These are phyloP conservation scores for Calliphora vicina DNA, from an alignment of 1,140 invertebrate genomes.

Conservation along the genomic window DNA sequence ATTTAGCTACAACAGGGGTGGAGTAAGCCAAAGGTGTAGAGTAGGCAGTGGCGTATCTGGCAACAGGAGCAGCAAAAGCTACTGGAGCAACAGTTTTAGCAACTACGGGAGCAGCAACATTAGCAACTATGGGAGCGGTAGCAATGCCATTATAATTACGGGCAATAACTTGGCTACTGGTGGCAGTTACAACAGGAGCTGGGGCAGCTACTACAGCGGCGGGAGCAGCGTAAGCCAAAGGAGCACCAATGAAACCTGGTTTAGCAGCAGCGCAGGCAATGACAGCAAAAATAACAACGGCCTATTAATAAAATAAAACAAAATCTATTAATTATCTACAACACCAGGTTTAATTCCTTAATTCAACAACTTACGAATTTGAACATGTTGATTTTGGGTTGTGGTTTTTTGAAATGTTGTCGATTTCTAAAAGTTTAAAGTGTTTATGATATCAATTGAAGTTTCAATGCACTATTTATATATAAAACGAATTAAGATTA, in stretches of 20 bases:
- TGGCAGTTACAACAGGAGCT: slow-evolving; percentile 62
- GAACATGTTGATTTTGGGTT: too few relatives aligned
- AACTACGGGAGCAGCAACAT: background rate
- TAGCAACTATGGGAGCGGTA: background rate
- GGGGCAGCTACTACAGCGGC: slow-evolving; percentile 45
- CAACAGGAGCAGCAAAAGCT: slow-evolving; percentile 2
- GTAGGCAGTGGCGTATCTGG: background rate
- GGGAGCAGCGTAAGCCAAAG: slow-evolving; percentile 27
- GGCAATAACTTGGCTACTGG: slow-evolving; percentile 64
- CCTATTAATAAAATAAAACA: background rate
- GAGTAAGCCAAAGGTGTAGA: background rate
- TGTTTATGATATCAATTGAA: too few relatives aligned
- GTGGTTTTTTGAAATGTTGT: too few relatives aligned
- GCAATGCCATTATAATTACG: slow-evolving; percentile 62
- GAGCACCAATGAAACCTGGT: slow-evolving; percentile 37
- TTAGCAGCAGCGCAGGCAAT: slow-evolving; percentile 36
- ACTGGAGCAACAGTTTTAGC: background rate
- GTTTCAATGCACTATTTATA: too few relatives aligned
- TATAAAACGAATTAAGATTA: too few relatives aligned
- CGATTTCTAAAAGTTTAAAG: too few relatives aligned
- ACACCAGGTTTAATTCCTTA: background rate
- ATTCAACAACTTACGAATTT: background rate
- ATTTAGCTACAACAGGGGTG: background rate
- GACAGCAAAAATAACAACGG: slow-evolving; percentile 33
- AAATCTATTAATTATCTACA: background rate